Percentiles rank a stretch among this genome's conserved stretches.
Conservation (phyloP, 2,888 invertebrate genomes). For the Caenorhabditis parvicauda region DNA sequence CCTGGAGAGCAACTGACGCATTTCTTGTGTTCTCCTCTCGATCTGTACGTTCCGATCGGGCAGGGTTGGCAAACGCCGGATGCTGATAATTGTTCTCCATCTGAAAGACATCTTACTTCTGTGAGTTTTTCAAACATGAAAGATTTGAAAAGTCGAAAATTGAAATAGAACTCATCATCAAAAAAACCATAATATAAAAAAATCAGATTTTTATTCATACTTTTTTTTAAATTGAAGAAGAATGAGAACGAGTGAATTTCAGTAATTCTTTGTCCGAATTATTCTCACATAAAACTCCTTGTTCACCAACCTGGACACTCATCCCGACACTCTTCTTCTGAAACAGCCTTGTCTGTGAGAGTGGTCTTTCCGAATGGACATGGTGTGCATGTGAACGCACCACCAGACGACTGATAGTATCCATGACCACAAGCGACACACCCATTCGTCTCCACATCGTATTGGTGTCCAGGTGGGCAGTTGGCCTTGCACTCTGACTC, state of each 20-base stretch:
- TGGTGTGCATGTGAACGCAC: constrained; percentile 56
- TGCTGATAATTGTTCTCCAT: constrained; percentile 66
- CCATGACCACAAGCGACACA: constrained; percentile 60
- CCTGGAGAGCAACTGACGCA: constrained; percentile 85
- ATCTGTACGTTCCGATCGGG: constrained; percentile 81
- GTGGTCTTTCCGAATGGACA: constrained; percentile 63
- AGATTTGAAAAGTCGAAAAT: no score
- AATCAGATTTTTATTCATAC: no score
- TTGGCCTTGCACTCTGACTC: constrained; percentile 60
- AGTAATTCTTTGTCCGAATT: no score
- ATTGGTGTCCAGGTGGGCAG: constrained; percentile 59
- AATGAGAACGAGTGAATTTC: background rate
- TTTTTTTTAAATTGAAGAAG: no score
- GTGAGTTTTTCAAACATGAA: background rate
- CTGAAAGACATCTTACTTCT: constrained; percentile 25
- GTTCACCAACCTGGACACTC: constrained; percentile 52
- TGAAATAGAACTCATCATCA: background rate
- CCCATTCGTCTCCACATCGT: constrained; percentile 39
- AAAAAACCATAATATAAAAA: background rate
- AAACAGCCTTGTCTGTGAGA: constrained; percentile 45
- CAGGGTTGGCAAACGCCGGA: constrained; percentile 90
- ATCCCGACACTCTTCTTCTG: constrained; percentile 60
- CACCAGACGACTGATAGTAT: constrained; percentile 58
- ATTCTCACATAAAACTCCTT: background rate
- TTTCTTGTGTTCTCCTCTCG: constrained; percentile 82